Conservation (phyloP, 2,113 vertebrate species). For the Glaucidium brasilianum region DNA sequence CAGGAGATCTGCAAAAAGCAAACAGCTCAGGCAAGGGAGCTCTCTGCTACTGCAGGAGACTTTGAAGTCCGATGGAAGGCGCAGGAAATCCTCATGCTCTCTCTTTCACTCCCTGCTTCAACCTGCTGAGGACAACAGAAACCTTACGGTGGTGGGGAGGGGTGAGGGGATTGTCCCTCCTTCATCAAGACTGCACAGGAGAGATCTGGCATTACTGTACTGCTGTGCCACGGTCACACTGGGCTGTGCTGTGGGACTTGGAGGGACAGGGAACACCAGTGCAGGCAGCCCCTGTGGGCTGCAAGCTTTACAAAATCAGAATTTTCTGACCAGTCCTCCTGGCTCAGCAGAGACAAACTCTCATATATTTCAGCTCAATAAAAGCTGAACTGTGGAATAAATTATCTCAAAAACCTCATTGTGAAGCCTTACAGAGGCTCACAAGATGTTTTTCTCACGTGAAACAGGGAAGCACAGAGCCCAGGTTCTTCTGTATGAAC, state of each 20-base stretch:
- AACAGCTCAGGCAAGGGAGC: neutral
- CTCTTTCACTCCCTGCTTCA: neutral
- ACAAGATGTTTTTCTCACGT: fast-evolving
- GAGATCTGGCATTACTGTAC: neutral
- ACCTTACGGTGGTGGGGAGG: fast-evolving
- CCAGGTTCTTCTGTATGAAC: neutral
- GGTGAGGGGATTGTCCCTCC: neutral
- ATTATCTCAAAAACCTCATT: neutral
- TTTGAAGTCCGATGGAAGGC: fast-evolving
- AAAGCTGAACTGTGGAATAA: neutral
- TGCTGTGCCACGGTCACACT: fast-evolving
- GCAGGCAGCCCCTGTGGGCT: neutral
- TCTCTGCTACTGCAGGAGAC: neutral
- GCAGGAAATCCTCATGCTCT: neutral
- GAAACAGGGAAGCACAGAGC: fast-evolving
- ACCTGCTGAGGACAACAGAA: fast-evolving
- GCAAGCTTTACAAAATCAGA: fast-evolving
- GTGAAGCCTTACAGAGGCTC: neutral
- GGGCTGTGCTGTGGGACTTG: neutral
- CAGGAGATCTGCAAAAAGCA: fast-evolving
- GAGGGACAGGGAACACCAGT: neutral
- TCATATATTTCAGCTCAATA: fast-evolving
- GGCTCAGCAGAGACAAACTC: neutral
- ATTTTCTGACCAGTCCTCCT: neutral
- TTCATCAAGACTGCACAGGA: neutral